phyloP scores from a whole-genome alignment of 2,113 vertebrate genomes.

The Albula glossodonta region DNA sequence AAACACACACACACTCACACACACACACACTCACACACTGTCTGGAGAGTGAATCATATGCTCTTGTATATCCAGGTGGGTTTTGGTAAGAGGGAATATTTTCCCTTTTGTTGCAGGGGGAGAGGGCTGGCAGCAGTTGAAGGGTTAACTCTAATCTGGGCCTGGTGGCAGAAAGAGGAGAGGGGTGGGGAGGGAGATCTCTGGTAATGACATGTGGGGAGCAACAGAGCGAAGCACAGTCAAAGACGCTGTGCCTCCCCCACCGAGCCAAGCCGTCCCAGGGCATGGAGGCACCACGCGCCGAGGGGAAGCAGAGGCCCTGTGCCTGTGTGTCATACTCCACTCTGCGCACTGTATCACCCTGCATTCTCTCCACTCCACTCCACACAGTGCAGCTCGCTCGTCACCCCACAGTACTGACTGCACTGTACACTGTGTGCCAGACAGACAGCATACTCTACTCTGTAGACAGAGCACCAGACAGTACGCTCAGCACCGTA shows the following conservation, averaged over 20 bases:
- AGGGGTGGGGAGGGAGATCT: not conserved
- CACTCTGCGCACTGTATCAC: not conserved
- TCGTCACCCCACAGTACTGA: not conserved
- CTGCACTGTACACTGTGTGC: no score
- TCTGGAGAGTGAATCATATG: no score
- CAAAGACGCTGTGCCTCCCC: not conserved
- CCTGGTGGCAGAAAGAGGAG: not conserved
- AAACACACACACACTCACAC: not conserved
- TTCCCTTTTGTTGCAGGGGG: not conserved
- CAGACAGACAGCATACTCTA: not conserved
- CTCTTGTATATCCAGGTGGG: no score
- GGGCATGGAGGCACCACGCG: not conserved
- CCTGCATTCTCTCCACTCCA: not conserved
- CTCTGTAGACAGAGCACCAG: not conserved
- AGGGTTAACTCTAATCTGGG: slow-evolving; percentile 14
- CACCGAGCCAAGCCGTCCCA: not conserved
- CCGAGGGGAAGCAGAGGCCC: not conserved
- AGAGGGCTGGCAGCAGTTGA: not conserved
- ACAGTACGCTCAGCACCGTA: not conserved
- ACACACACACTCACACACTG: no score
- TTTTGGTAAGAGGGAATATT: no score
- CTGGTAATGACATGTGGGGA: slow-evolving; percentile 2
- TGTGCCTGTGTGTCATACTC: not conserved
- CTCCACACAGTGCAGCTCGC: not conserved
- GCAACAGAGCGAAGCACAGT: not conserved